Evolutionary conservation across 2,113 vertebrate species (phyloP).

Genomic region (Podiceps cristatus): DNA sequence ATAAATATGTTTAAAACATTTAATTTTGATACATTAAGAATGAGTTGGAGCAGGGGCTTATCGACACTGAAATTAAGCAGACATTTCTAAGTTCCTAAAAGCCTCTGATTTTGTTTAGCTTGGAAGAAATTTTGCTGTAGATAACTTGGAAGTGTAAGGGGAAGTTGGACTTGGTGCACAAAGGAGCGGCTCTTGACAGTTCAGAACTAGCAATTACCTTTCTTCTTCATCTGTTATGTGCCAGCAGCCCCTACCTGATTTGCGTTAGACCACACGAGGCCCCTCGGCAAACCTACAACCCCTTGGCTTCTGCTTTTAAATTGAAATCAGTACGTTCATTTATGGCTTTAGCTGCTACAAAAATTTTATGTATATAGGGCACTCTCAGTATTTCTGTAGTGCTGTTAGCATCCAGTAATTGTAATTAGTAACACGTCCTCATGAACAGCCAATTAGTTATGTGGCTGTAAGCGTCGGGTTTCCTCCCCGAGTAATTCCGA

Average conservation of each 20-base stretch:
- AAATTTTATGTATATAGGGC: background rate
- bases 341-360: slow-evolving; percentile 22
- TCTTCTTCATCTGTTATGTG: slow-evolving; percentile 20
- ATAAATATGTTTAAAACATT: slow-evolving; percentile 60
- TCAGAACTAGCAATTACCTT: slow-evolving; percentile 25
- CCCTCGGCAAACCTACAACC: background rate
- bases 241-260: slow-evolving; percentile 28
- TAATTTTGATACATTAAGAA: slow-evolving; percentile 49
- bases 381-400: background rate
- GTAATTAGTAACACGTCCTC: slow-evolving; percentile 32
- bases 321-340: slow-evolving; percentile 1
- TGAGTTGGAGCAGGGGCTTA: slow-evolving; percentile 21
- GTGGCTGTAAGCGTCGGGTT: background rate
- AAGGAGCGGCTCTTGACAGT: slow-evolving; percentile 19
- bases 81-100: slow-evolving; percentile 59
- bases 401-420: slow-evolving; percentile 16
- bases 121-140: slow-evolving; percentile 45
- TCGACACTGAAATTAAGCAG: slow-evolving; percentile 36
- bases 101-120: slow-evolving; percentile 64
- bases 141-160: slow-evolving; percentile 29
- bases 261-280: background rate
- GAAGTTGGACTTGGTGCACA: slow-evolving; percentile 11
- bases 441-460: background rate
- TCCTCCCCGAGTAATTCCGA: background rate
- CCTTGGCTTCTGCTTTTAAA: background rate